Base-by-base conservation (phyloP, 2,797 vertebrate species). In the Myotis vivesi region DNA sequence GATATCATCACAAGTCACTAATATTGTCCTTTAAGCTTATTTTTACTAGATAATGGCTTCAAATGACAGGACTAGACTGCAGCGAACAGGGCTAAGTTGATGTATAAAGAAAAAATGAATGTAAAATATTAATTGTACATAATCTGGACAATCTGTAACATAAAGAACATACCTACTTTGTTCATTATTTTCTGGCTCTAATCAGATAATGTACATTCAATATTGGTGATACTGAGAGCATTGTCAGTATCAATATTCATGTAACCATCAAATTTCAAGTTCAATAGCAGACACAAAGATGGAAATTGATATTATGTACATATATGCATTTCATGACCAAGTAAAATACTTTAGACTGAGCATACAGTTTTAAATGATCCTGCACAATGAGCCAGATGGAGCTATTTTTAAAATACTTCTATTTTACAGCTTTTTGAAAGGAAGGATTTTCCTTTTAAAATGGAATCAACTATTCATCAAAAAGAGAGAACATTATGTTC, bases 351-450 rank as follows among this genome's bases (percentile, higher is more conserved):
- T 79, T 41, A 91, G n/a, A 68, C 55, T 16, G 17, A 89, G 9
- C 33, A 62, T 93, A 53, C 33, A 91, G 68, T 91, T 86, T 91
- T 20, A 68, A 86, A 23, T 88, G 22, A 57, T 85, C 80, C 68
- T 93, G 36, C 22, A 64, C 57, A 91, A 76, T 55, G 36, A 92
- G 5, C 49, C 80, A 92, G 46, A 77, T 59, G 84, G 59, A 86
- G 33, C 80, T 94, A 94, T 75, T 96, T 94, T 95, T 73, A 55
- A 92, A 93, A 59, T 92, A 89, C 69, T 89, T 87, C 28, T 80
- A 62, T 75, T 92, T 79, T 86, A 68, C 10, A 85, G 55, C 49
- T 79, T 93, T 96, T 89, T 91, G 71, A 87, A 95, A 85, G 57
- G 22, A 92, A 95, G 19, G 7, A 72, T 76, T 93, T 94, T 95